Evolutionary conservation across 2,113 vertebrate genomes (phyloP), one percentile per base, ranked within the genome.

Genomic region (Casuarius casuarius): DNA sequence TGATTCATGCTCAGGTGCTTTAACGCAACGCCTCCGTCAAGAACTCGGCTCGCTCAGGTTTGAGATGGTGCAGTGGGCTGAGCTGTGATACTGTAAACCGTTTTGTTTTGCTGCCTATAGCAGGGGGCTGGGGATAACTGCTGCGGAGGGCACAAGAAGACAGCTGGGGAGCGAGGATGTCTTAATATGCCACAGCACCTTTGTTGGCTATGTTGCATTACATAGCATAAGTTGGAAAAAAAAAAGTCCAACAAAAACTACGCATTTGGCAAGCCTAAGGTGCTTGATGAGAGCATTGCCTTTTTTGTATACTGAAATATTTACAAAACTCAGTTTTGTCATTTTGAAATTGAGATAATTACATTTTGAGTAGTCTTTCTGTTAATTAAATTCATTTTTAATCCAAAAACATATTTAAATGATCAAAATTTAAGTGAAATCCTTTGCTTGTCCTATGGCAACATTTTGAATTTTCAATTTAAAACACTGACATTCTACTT

Each of bases 101-200:
- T n/a, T 76, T 58, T 31, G 42, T 70, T 87, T 72, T 90, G 21
- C 33, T 46, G 19, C 40, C 40, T 42, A 21, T 21, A 29, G 9
- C 19, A 7, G 26, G 40, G 28, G 40, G 18, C 18, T 66, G 29
- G 38, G 38, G 38, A 29, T 44, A 44, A 44, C 40, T 18, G 40
- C 28, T 8, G 6, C 18, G 31, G 42, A 46, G 28, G 8, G 19
- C 42, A 44, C 19, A 66, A 33, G 74, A 82, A 90, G 35, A 40
- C 12, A 70, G 2, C 9, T 35, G 10, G 4, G 15, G 28, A 19
- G 71, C 21, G 0, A 2, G 38, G 75, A 61, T 56, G 63, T 49
- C n/a, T 67, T 72, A 63, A 75, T 15, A 84, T 46, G 42, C 19
- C 28, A 46, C 58, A 82, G 31, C 0, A 0, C 6, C 15, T 33